Conservation (phyloP, 1,140 invertebrate genomes). For the Muscidifurax raptorellus region DNA sequence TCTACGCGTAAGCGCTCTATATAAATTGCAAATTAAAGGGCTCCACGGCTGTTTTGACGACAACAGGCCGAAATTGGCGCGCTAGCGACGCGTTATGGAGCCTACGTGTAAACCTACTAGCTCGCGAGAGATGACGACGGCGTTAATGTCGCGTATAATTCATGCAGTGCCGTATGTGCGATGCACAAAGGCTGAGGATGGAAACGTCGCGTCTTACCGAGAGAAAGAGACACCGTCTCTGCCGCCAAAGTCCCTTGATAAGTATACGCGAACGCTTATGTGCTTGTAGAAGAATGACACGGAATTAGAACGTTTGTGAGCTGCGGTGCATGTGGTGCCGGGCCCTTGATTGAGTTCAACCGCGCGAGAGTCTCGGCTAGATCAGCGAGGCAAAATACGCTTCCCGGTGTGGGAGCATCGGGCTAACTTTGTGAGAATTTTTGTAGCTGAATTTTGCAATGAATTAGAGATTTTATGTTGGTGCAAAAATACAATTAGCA, state of each 20-base stretch:
- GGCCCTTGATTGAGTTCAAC: not conserved
- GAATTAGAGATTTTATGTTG: no score
- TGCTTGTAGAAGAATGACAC: not conserved
- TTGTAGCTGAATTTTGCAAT: no score
- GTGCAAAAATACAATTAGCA: no score
- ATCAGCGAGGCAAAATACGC: no score
- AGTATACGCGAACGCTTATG: not conserved
- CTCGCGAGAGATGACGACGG: constrained; percentile 17
- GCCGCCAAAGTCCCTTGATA: no score
- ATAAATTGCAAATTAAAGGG: constrained; percentile 45
- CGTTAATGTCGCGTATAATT: constrained; percentile 29
- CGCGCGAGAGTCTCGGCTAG: not conserved
- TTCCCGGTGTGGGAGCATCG: no score
- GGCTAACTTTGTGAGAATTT: no score
- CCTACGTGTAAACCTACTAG: no score
- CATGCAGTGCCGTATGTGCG: not conserved
- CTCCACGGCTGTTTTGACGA: constrained; percentile 34
- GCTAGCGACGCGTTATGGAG: not conserved
- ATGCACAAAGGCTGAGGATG: not conserved
- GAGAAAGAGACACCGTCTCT: not conserved
- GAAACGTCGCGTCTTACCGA: not conserved
- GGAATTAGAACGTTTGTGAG: not conserved
- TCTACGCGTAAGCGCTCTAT: not conserved
- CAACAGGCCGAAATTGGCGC: constrained; percentile 10
- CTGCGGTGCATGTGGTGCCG: not conserved